Evolutionary conservation across 2,888 invertebrate species (phyloP), one percentile per base, ranked within the genome.

Genomic region (Lasioglossum calceatum): DNA sequence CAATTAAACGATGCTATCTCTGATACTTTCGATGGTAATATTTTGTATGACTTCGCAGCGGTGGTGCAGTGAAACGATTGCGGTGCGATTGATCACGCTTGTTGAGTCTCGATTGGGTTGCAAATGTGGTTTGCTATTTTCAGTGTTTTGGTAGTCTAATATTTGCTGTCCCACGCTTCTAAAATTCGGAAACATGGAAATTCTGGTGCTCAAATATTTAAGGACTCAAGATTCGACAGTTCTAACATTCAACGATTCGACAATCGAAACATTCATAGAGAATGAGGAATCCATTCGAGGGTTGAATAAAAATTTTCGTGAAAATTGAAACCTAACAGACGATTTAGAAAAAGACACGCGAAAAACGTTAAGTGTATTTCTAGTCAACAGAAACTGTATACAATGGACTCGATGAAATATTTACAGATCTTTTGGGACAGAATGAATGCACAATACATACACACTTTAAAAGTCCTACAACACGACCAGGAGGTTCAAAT

Each of bases 1-100:
- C 70, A 75, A 83, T 84, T 71, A 23, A 44, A 16, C 71, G 85
- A 84, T 84, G 27, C 27, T 84, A 79, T 84, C 78, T 23, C 14
- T 3, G 23, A 54, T 16, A 27, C 12, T 19, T 77, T 67, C 75
- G 71, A 75, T 64, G 44, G 77, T 72, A 54, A 79, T 85, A 84
- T 84, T 79, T 79, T 72, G 44, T n/a, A 23, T 10, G 71, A 19
- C 71, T 42, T 23, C 50, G 27, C 36, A 54, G 58, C 39, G n/a
- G 4, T 44, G 39, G 23, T 75, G 8, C 23, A 27, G 36, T 0
- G 27, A 50, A 64, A 75, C 39, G 50, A 47, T 39, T 39, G 70
- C 78, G 70, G 58, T 42, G 50, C 54, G 58, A 39, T 58, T 19
- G 39, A 36, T 12, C 39, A 23, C 39, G 23, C 10, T 10, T 23